Conservation (phyloP, 2,797 vertebrate genomes). For the Cynopterus sphinx region DNA sequence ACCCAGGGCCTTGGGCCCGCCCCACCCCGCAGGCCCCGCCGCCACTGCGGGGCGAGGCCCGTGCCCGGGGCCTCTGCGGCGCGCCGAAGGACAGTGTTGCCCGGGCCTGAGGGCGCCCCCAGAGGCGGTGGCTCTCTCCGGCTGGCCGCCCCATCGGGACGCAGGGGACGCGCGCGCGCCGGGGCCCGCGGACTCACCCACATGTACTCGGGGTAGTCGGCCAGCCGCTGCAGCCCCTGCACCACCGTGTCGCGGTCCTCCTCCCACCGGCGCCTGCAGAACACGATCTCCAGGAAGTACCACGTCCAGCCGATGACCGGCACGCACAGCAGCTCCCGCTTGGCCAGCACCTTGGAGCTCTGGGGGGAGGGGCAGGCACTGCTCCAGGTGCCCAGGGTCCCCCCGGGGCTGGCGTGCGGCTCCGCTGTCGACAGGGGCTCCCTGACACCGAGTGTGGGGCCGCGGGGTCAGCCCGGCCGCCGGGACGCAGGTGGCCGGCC, state of each 20-base stretch:
- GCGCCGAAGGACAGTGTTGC: not conserved
- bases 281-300: constrained; percentile 99
- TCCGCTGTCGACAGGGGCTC: not conserved
- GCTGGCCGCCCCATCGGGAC: not conserved
- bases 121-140: not conserved
- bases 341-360: constrained; percentile 99
- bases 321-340: constrained; percentile 96
- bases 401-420: not conserved
- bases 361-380: constrained; percentile 68
- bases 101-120: not conserved
- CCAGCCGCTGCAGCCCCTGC: constrained; percentile 88
- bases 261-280: constrained; percentile 98
- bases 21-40: not conserved
- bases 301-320: constrained; percentile 99
- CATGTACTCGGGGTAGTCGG: constrained; percentile 97
- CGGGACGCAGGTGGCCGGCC: not conserved
- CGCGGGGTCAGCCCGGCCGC: not conserved
- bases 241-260: constrained; percentile 95
- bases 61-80: not conserved
- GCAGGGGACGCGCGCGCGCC: too few relatives aligned
- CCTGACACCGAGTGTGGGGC: not conserved
- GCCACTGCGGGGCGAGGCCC: not conserved
- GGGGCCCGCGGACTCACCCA: constrained; percentile 90
- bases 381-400: not conserved
- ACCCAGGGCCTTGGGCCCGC: not conserved